Base-by-base conservation (phyloP, 1,140 invertebrate genomes). In the Drusus annulatus region DNA sequence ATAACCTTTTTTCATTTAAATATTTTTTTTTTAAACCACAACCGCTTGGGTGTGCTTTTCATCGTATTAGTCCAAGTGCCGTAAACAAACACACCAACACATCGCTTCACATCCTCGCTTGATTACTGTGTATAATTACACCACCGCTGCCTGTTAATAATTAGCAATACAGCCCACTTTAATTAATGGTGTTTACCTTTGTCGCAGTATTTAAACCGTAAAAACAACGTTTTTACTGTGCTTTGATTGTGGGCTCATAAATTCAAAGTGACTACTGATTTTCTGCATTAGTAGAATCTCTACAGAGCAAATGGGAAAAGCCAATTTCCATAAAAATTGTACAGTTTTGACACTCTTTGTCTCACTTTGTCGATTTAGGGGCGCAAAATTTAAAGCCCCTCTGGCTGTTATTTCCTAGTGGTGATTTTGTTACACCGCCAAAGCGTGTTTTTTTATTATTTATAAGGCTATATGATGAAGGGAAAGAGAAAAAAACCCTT, bases 351-450 rank as follows among this genome's bases (percentile, higher is more conserved):
- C 25, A 31, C 13, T 25, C 8, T 45, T 45, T 45, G 36, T 45
- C 36, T 31, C n/a, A 6, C 5, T 28, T 2, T 28, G 28, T 65
- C 23, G 31, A 65, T 28, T 65, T 65, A 31, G 28, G 25, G 62
- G 62, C 25, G 62, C 16, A n/a, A 65, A 25, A 65, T 65, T 65
- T 65, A 65, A 65, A 65, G 23, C 62, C 21, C 16, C 62, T 28
- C n/a, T 28, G 62, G 62, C 13, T 8, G 17, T 31, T 65, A 16
- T 65, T n/a, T 65, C 62, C 1, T 65, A 28, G 8, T 28, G 62
- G 62, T 28, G 21, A 65, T 65, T 65, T 65, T 16, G 36, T 65
- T 65, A 28, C 28, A n/a, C 16, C 13, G 62, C 21, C 62, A 31
- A 65, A 25, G 7, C 62, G 62, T 65, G 62, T 23, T 31, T n/a